Evolutionary conservation across 2,113 vertebrate species (phyloP).

Genomic region (Anguilla japonica): DNA sequence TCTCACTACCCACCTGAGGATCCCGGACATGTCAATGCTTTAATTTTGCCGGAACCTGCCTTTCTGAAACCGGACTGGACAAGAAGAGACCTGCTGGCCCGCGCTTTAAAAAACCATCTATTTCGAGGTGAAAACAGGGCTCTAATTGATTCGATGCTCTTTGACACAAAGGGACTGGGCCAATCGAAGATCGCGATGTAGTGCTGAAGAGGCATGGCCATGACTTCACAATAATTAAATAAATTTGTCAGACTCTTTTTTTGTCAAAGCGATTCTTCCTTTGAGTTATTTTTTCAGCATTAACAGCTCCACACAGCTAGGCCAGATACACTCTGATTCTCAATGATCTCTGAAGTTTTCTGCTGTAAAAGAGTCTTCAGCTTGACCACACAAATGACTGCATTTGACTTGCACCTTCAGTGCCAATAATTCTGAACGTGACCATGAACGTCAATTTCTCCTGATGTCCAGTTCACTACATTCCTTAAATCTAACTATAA

Average conservation of each 20-base stretch:
- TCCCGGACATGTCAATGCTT: background rate
- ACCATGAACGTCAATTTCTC: background rate
- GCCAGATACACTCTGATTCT: no score
- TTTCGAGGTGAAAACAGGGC: no score
- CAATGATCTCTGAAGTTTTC: no score
- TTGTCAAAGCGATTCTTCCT: background rate
- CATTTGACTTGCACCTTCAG: background rate
- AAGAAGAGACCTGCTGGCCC: background rate
- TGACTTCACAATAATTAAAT: background rate
- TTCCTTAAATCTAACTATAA: background rate
- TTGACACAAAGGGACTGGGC: background rate
- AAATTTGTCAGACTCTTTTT: background rate
- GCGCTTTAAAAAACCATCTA: no score
- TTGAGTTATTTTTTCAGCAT: no score
- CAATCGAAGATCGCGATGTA: slow-evolving; percentile 8
- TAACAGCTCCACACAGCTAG: no score
- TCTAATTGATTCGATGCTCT: no score
- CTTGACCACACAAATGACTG: background rate
- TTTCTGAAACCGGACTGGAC: background rate
- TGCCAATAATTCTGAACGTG: background rate
- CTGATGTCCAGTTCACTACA: background rate
- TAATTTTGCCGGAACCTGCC: background rate
- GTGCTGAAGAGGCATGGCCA: slow-evolving; percentile 15
- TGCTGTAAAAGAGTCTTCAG: background rate
- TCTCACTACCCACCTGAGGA: slow-evolving; percentile 58